A percentile compares a stretch with the other conserved stretches of the same genome.
phyloP scores from a whole-genome alignment of 30 jellyfish, hydroid and myxozoan species.

The Hydractinia symbiolongicarpus region DNA sequence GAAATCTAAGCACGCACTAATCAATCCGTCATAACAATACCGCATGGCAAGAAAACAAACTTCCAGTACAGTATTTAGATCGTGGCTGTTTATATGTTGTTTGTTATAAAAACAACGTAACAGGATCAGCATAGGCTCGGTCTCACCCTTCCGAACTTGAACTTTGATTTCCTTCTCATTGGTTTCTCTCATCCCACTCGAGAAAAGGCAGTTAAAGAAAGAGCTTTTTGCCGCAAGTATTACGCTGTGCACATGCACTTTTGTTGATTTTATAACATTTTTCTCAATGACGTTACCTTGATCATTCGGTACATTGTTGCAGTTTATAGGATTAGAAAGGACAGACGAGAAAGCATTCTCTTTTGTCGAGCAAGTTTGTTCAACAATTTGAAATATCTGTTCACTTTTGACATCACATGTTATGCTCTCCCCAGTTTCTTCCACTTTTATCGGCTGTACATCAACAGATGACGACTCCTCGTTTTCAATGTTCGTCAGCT shows the following conservation, averaged over 20 bases:
- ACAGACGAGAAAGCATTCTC: too few species aligned
- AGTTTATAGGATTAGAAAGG: too few species aligned
- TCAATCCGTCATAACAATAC: constrained; percentile 40
- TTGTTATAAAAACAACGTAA: constrained; percentile 28
- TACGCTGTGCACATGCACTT: constrained; percentile 36
- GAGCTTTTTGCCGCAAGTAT: constrained; percentile 38
- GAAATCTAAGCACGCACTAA: constrained; percentile 21
- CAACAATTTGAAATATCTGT: too few species aligned
- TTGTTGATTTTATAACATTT: constrained; percentile 21
- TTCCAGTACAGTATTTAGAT: constrained; percentile 11
- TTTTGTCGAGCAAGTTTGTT: too few species aligned
- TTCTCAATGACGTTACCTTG: constrained; percentile 14
- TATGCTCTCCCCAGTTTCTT: too few species aligned
- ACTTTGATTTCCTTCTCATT: constrained; percentile 26
- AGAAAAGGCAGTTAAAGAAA: constrained; percentile 25
- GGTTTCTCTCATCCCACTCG: constrained; percentile 39
- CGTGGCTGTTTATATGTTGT: constrained; percentile 14
- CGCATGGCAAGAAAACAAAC: constrained; percentile 37
- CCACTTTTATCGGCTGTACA: too few species aligned
- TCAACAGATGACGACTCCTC: too few species aligned
- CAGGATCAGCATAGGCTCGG: constrained; percentile 32
- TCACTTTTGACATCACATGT: too few species aligned
- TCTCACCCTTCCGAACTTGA: constrained; percentile 31
- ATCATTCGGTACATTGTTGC: too few species aligned
- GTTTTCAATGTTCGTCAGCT: too few species aligned